Percentiles rank a stretch among this genome's conserved stretches.
Evolutionary conservation across 2,797 vertebrate genomes (phyloP).

Genomic region (Premnoplex brunnescens): DNA sequence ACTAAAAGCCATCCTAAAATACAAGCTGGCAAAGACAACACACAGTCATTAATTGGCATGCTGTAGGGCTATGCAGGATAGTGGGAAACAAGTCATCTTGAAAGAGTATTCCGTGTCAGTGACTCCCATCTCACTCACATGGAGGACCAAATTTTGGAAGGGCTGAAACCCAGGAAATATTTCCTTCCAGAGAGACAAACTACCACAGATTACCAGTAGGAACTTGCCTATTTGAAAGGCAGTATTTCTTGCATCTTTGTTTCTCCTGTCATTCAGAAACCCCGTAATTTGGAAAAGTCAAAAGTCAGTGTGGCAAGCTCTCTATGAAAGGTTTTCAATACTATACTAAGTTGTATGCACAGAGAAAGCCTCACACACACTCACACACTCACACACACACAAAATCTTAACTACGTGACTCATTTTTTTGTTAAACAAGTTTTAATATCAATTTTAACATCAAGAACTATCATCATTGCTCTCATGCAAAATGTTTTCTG

Average conservation of each 20-base stretch:
- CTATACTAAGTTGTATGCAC: neutral
- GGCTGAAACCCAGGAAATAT: neutral
- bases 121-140: neutral
- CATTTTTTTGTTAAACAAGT: neutral
- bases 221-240: neutral
- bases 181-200: neutral
- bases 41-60: neutral
- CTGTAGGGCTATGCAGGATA: neutral
- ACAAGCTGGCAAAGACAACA: neutral
- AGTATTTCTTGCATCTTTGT: neutral
- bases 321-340: neutral
- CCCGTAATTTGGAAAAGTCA: neutral
- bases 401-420: rapidly evolving
- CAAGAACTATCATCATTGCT: neutral
- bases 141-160: neutral
- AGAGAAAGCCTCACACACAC: neutral
- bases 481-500: neutral
- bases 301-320: neutral
- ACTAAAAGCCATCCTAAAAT: neutral
- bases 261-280: neutral
- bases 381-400: neutral
- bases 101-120: rapidly evolving
- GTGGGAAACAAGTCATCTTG: neutral
- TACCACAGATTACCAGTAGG: neutral
- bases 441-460: neutral